Base-by-base conservation (phyloP, 2,888 invertebrate species). In the Pristionchus exspectatus region DNA sequence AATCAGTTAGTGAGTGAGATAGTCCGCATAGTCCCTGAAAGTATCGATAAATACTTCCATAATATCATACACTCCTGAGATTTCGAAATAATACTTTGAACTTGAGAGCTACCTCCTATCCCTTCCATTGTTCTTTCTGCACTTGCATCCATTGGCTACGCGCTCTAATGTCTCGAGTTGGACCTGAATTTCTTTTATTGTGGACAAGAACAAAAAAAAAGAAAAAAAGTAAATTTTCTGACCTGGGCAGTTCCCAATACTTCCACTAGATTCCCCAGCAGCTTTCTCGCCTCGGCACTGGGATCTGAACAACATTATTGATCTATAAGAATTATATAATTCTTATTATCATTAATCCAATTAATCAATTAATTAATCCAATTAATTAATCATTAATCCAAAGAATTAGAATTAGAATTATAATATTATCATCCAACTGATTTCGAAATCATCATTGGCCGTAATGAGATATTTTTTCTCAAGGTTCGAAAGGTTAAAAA, bases 111-210 rank as follows among this genome's bases (percentile, higher is more conserved):
- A 72, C 69, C 5, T 33, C 33, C 12, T 30, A 72, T 72, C 69
- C 69, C 69, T 30, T 4, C 69, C 69, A 72, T 72, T 72, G 69
- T 72, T 72, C 69, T 72, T 72, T 18, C 69, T 72, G 69, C 69
- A 72, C 16, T 2, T 27, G 30, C 69, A 30, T 12, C 69, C 69
- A 30, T 18, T 12, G 4, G 30, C 69, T 3, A 72, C 69, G 1
- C 27, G 30, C 7, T 72, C 30, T 3, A 72, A 16, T 1, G 33
- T 10, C 24, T 30, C 33, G 30, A 7, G 30, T 16, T 72, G 69
- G 30, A 72, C 30, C 30, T 72, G 33, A 16, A 30, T 30, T 12
- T 10, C 0, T 14, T 33, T 72, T 16, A 27, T 66, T 12, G 9
- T 10, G n/a, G n/a, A n/a, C n/a, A 30, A 30, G 16, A 14, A 30